Base-by-base conservation (phyloP, 2,797 vertebrate species). In the Erpetoichthys calabaricus region DNA sequence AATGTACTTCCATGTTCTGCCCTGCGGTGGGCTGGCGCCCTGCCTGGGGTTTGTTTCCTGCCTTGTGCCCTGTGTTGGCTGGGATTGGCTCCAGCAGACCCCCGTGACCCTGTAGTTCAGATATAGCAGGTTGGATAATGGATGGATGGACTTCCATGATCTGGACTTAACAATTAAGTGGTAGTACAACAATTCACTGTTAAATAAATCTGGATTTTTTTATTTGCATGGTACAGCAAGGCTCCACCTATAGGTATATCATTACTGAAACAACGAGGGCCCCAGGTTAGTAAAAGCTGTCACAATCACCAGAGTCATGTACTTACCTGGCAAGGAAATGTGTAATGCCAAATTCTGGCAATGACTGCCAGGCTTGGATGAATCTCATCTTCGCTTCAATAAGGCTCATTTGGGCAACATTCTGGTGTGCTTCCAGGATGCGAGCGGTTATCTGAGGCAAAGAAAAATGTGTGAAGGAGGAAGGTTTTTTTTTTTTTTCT, bases 331-430 rank as follows among this genome's bases (percentile, higher is more conserved):
- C 93, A 1, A 97, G 87, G 69, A 97, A 99, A 67, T 99, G 94
- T 42, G 94, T 97, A 76, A 99, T 94, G 73, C 96, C 96, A 4
- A 99, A 99, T 70, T 98, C 95, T 0, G 96, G 94, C 64, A 97
- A 79, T 0, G 94, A 97, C 76, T 98, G 94, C 96, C 94, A 99
- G 0, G 94, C 96, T 69, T 98, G 94, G 54, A 98, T 97, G 59
- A 97, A 99, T 53, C 94, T 79, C 94, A 98, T 94, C 80, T 99
- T 99, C 62, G 96, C 94, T 76, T 99, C 95, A 46, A 98, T 97
- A 49, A 99, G 90, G 68, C 95, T 98, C 95, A 99, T 98, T 75
- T 98, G 94, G 54, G 93, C 92, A 55, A 99, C 94, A 7, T 99
- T 98, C 79, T 99, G 96, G 73, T 99, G 96, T 67, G 96, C 94